Evolutionary conservation across 1,140 invertebrate species (phyloP), one percentile per base, ranked within the genome.

Genomic region (Aphelenchoides besseyi): DNA sequence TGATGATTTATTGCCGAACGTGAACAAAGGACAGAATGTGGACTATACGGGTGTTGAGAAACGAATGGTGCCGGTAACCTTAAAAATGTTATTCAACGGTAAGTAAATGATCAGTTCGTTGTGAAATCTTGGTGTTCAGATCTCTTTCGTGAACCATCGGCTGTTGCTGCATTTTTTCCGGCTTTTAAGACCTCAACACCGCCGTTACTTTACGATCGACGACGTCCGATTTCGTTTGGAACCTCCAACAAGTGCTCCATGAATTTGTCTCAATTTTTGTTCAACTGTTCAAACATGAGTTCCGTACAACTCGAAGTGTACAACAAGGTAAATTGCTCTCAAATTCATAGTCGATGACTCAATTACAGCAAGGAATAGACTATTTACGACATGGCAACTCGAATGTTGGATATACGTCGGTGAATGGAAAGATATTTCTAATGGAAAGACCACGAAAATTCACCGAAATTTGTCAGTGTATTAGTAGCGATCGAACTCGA

Each of bases 141-240:
- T 29, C 5, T 59, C 18, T 59, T 59, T 33, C 5, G 5, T 8
- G 23, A 33, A 8, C 55, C 55, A 5, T 8, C 5, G 16, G 26
- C 55, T 8, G 23, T 59, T 59, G 55, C 55, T 33, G 55, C 55
- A 5, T 59, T 59, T 23, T 59, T 59, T 33, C 55, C 55, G 5
- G 55, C 55, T 8, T 59, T 59, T 33, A 18, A 59, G 18, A 59
- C 55, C 55, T 18, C 55, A 8, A 59, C 18, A 33, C 5, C 5
- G 18, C 55, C 55, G 26, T 5, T 59, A 8, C 5, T 59, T 33
- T 59, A 59, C 55, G 55, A 59, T 18, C 5, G 55, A 8, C 55
- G 32, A 59, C 55, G 41, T 12, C 12, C 55, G 18, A 5, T 59
- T 5, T 59, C 55, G 5, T 8, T 59, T 33, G 55, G 55, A 33